A percentile compares a stretch with the other conserved stretches of the same genome.
Conservation (phyloP, 2,113 vertebrate genomes). For the Rhinoderma darwinii region DNA sequence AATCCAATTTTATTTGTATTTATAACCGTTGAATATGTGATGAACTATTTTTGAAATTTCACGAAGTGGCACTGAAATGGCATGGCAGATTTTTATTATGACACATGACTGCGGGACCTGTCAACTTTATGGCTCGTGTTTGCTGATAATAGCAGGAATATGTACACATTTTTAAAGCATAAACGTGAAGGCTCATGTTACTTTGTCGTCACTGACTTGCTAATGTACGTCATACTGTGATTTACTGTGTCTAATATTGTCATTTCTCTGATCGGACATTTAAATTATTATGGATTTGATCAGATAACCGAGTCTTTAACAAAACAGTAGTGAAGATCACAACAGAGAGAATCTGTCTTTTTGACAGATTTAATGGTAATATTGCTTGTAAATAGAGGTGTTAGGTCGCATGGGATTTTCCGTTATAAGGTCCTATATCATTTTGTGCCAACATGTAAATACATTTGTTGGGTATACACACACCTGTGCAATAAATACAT, state of each 20-base stretch:
- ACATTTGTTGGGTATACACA: background rate
- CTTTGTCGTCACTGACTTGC: constrained; percentile 42
- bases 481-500: background rate
- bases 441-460: background rate
- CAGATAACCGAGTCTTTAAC: constrained; percentile 21
- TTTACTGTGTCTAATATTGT: constrained; percentile 37
- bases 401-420: background rate
- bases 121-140: constrained; percentile 29
- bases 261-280: background rate
- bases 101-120: constrained; percentile 1
- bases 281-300: constrained; percentile 42
- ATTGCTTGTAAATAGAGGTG: background rate
- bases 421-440: background rate
- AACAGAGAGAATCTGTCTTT: background rate
- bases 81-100: constrained; percentile 31
- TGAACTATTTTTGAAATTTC: background rate
- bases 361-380: constrained; percentile 36
- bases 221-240: constrained; percentile 51
- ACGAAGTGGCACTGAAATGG: background rate
- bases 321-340: constrained; percentile 21
- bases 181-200: background rate
- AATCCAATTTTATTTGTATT: background rate
- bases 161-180: background rate
- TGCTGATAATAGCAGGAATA: constrained; percentile 19
- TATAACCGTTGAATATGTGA: background rate